These are phyloP conservation scores for Macheiramphus alcinus DNA, from an alignment of 2,113 vertebrate species.

Conservation along the genomic window DNA sequence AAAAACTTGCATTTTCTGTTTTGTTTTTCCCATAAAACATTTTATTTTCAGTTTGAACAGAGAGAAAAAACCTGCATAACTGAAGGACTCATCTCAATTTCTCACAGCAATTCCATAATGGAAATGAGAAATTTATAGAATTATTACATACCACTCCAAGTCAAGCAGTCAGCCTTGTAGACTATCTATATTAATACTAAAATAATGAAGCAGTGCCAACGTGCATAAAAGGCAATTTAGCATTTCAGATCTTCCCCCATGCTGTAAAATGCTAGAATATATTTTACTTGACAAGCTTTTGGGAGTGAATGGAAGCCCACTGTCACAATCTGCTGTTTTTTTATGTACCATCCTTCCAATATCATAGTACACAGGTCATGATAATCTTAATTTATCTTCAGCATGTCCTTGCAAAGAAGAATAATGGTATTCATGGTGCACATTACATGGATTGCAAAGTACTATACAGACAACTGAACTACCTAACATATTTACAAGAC, in stretches of 20 bases:
- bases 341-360: not conserved
- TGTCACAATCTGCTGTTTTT: not conserved
- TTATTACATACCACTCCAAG: not conserved
- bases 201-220: not conserved
- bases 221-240: not conserved
- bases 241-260: not conserved
- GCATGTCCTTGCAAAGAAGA: not conserved
- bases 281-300: not conserved
- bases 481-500: not conserved
- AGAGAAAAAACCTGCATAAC: not conserved
- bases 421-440: not conserved
- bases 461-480: not conserved
- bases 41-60: not conserved
- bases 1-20: not conserved
- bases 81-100: not conserved
- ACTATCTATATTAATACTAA: not conserved
- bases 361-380: not conserved
- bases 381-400: not conserved
- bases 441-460: not conserved
- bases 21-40: not conserved
- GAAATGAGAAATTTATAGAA: not conserved
- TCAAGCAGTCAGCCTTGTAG: not conserved
- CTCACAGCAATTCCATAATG: not conserved
- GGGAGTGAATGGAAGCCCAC: not conserved
- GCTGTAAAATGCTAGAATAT: not conserved